Conservation (phyloP, 2,888 invertebrate species). For the Machimus rusticus region DNA sequence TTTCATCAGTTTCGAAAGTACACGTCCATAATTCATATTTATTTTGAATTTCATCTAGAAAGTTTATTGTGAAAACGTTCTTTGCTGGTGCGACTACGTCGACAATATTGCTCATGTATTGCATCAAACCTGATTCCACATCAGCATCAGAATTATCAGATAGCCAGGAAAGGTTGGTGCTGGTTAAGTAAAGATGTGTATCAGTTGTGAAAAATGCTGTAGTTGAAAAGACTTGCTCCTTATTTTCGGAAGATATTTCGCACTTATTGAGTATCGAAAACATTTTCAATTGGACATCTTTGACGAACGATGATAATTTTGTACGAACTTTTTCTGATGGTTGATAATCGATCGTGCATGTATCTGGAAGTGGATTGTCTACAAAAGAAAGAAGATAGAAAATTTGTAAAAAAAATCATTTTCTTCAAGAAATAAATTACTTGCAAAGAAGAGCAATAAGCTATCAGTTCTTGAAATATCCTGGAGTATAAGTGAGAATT, state of each 20-base stretch:
- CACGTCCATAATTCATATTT: conserved; percentile 64
- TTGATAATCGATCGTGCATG: conserved; percentile 60
- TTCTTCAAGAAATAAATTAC: conserved; percentile 54
- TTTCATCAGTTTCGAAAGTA: conserved; percentile 62
- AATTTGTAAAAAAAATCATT: not conserved
- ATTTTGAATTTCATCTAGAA: conserved; percentile 65
- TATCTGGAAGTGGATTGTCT: conserved; percentile 62
- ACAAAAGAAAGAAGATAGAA: conserved; percentile 25
- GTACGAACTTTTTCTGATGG: conserved; percentile 59
- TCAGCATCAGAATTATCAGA: conserved; percentile 54
- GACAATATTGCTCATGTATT: conserved; percentile 66
- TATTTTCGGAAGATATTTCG: conserved; percentile 54
- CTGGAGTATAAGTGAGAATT: conserved; percentile 62
- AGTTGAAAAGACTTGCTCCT: conserved; percentile 49
- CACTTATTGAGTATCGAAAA: conserved; percentile 63
- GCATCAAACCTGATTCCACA: conserved; percentile 58
- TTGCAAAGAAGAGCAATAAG: conserved; percentile 64
- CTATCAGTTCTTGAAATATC: conserved; percentile 66
- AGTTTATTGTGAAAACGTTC: conserved; percentile 62
- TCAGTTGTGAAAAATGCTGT: conserved; percentile 60
- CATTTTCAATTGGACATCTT: conserved; percentile 60
- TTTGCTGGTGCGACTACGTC: conserved; percentile 62
- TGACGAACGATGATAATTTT: conserved; percentile 52
- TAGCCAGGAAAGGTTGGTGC: conserved; percentile 64
- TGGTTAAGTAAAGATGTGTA: conserved; percentile 62